phyloP scores from a whole-genome alignment of 2,797 vertebrate species.

The Eulemur rubriventer region DNA sequence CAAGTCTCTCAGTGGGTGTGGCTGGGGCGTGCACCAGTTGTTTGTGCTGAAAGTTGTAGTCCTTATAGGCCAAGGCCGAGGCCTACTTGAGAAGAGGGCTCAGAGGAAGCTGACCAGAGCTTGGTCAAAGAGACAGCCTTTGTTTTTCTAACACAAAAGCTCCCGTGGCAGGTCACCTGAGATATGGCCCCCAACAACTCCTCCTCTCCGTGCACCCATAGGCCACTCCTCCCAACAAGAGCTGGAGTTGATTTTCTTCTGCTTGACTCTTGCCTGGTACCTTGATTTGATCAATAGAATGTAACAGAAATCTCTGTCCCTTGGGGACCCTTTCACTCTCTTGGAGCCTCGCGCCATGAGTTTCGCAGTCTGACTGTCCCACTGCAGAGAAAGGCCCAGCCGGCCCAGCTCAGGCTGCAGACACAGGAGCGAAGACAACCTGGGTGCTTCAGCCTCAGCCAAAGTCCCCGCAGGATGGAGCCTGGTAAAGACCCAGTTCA shows the following conservation, averaged over 20 bases:
- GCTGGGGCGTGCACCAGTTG: not conserved
- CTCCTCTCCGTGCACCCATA: not conserved
- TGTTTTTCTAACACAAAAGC: not conserved
- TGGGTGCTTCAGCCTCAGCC: not conserved
- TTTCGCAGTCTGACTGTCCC: not conserved
- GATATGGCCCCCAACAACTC: not conserved
- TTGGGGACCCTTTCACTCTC: not conserved
- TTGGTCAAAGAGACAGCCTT: not conserved
- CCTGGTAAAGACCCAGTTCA: not conserved
- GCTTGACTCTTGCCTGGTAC: not conserved
- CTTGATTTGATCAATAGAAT: not conserved
- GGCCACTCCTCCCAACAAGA: not conserved
- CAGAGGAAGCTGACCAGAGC: not conserved
- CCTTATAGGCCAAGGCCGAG: not conserved
- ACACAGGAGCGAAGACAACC: not conserved
- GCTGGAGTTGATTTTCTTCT: not conserved
- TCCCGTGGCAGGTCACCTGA: not conserved
- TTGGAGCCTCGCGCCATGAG: not conserved
- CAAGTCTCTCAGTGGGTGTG: not conserved
- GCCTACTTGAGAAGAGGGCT: not conserved
- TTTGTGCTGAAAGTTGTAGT: not conserved
- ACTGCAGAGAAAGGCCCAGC: not conserved
- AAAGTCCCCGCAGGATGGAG: not conserved
- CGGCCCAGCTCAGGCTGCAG: rapidly evolving
- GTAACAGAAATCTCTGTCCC: not conserved